phyloP scores from a whole-genome alignment of 2,888 invertebrate species.

The Cancer borealis region DNA sequence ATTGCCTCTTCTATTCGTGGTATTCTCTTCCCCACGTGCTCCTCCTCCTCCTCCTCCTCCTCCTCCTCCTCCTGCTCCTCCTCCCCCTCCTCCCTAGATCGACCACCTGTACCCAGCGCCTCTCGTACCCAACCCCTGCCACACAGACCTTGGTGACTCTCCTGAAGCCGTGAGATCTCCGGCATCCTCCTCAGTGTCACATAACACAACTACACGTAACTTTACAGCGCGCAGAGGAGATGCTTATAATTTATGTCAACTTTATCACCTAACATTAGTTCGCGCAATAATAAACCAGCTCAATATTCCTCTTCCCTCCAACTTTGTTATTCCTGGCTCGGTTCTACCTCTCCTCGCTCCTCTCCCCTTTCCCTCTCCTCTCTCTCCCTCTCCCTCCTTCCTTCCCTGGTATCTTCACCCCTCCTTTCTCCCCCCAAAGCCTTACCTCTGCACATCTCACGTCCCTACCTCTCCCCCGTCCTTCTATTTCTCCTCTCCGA shows the following conservation, averaged over 20 bases:
- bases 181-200: conserved; percentile 37
- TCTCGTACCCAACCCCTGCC: neutral
- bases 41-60: neutral
- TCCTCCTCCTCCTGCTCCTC: neutral
- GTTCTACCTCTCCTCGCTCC: neutral
- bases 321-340: conserved; percentile 28
- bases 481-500: neutral
- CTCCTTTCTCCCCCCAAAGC: neutral
- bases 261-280: conserved; percentile 35
- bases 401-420: neutral
- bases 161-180: neutral
- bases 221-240: conserved; percentile 5
- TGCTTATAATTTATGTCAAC: conserved; percentile 14
- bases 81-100: neutral
- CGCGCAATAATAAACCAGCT: neutral
- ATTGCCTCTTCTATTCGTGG: neutral
- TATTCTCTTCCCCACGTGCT: neutral
- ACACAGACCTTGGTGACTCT: neutral
- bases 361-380: neutral
- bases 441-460: neutral
- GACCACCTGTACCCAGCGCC: neutral
- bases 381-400: neutral
- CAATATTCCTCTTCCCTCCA: neutral
- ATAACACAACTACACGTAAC: neutral
- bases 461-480: neutral